phyloP scores from a whole-genome alignment of 1,140 invertebrate genomes.

The Drosophila kepulauana region DNA sequence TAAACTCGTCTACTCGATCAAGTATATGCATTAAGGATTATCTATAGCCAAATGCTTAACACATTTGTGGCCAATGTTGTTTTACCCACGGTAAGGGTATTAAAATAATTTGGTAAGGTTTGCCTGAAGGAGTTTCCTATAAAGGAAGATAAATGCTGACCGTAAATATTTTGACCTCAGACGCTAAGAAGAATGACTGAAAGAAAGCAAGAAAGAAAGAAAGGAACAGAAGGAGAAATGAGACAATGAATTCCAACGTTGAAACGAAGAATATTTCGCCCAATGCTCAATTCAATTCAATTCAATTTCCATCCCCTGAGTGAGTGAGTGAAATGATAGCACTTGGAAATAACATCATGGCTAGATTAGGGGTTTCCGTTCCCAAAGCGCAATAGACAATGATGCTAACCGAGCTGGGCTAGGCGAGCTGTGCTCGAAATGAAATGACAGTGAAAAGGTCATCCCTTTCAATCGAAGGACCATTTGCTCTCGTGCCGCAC shows the following conservation, averaged over 20 bases:
- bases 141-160: slow-evolving; percentile 77
- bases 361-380: slow-evolving; percentile 84
- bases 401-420: slow-evolving; percentile 11
- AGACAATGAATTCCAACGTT: slow-evolving; percentile 34
- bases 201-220: slow-evolving; percentile 8
- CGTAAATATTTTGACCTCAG: slow-evolving; percentile 79
- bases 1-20: background rate
- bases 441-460: slow-evolving; percentile 83
- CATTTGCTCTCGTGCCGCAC: slow-evolving; percentile 52
- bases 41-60: background rate
- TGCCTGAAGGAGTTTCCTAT: slow-evolving; percentile 23
- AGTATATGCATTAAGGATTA: background rate
- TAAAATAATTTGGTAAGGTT: slow-evolving; percentile 31
- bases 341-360: slow-evolving; percentile 81
- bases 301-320: slow-evolving; percentile 64
- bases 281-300: slow-evolving; percentile 45
- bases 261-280: slow-evolving; percentile 44
- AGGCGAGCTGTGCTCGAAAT: slow-evolving; percentile 64
- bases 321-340: slow-evolving; percentile 67
- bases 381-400: slow-evolving; percentile 77
- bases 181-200: slow-evolving; percentile 31
- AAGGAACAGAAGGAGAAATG: slow-evolving; percentile 58
- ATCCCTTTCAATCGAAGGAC: slow-evolving; percentile 76
- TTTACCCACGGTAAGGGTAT: background rate
- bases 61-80: slow-evolving; percentile 1